Evolutionary conservation across 2,113 vertebrate genomes (phyloP), one percentile per base, ranked within the genome.

Genomic region (Sakesphorus luctuosus): DNA sequence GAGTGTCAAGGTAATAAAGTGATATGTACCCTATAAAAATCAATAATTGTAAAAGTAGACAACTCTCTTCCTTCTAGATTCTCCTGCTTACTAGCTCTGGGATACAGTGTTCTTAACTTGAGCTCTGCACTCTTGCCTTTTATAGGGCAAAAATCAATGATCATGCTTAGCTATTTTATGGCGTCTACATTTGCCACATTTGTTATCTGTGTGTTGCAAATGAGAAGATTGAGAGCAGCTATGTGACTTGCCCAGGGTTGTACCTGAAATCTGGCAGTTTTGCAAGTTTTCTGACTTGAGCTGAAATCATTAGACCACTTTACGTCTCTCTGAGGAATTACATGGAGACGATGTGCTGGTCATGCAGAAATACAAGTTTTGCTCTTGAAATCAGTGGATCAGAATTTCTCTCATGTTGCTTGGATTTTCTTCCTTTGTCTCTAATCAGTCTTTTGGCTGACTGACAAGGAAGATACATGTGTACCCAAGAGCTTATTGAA

Each of bases 311-410:
- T 52, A 73, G 44, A 52, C 35, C 24, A 16, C 65, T 86, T 63
- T 28, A 15, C 18, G 13, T 47, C 20, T 52, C 53, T 50, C 33
- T 63, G 55, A 29, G 23, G 47, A 84, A 38, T 47, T 10, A 2
- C 20, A 13, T 56, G 55, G 74, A 63, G 50, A 38, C 0, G 0
- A 35, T 56, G 50, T 0, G 0, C 35, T 75, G 61, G 18, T 67
- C 35, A 13, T 1, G 2, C 38, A 74, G 50, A 90, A 95, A 58
- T 2, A 62, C 7, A 77, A 71, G 11, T 47, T 94, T 74, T 61
- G 25, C 65, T 55, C 10, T 61, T 81, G 73, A 21, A 2, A 2
- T 81, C 26, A 74, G n/a, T 10, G 1, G 36, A 38, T 62, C 16
- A 73, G 49, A 90, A 53, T 46, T 93, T 75, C 35, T 55, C 18